A percentile compares a stretch with the other conserved stretches of the same genome.
Conservation (phyloP, 2,113 vertebrate genomes). For the Clupea harengus region DNA sequence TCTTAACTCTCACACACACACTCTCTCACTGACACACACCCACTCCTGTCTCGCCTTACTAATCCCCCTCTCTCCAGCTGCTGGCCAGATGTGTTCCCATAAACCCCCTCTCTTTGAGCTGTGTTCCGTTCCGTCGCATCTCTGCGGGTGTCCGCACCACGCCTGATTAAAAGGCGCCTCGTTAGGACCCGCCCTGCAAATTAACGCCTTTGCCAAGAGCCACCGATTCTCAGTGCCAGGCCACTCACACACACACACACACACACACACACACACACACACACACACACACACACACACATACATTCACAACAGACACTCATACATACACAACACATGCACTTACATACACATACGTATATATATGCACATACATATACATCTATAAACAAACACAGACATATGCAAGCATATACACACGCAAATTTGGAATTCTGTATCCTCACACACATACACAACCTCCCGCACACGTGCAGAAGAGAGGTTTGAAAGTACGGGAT, state of each 20-base stretch:
- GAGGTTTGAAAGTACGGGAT: background rate
- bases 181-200: constrained; percentile 38
- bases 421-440: background rate
- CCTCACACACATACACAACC: background rate
- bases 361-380: background rate
- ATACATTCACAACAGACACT: background rate
- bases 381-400: background rate
- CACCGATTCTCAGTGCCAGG: constrained; percentile 27
- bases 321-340: constrained; percentile 8
- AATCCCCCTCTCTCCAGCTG: constrained; percentile 33
- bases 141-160: background rate
- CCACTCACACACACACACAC: constrained; percentile 8
- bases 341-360: background rate
- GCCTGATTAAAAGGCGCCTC: constrained; percentile 36
- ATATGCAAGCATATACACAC: background rate
- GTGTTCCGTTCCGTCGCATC: background rate
- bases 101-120: constrained; percentile 13
- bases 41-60: background rate
- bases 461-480: background rate
- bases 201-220: constrained; percentile 30
- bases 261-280: constrained; percentile 5
- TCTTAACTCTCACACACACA: background rate
- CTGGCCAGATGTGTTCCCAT: constrained; percentile 47
- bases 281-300: background rate
- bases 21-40: background rate